These are phyloP conservation scores for Lepidochrysops patricia DNA, from an alignment of 2,888 invertebrate species.

Conservation along the genomic window DNA sequence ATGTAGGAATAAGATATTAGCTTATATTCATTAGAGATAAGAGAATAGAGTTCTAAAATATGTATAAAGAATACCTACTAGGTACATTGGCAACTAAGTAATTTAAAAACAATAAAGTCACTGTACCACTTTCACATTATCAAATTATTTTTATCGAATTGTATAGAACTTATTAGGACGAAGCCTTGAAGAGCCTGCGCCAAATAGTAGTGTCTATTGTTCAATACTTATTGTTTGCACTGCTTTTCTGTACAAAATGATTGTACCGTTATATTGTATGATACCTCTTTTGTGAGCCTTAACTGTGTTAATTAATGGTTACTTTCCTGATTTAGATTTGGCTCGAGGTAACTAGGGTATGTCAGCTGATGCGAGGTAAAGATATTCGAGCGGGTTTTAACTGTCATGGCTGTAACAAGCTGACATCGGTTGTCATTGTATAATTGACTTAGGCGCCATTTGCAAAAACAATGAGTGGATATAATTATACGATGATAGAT, in stretches of 20 bases:
- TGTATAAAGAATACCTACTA: too few species aligned
- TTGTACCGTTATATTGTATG: constrained; percentile 25
- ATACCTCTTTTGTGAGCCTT: constrained; percentile 39
- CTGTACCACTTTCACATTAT: constrained; percentile 6
- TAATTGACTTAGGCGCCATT: constrained; percentile 55
- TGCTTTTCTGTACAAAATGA: constrained; percentile 8
- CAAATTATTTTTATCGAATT: not conserved
- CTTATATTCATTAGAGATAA: too few species aligned
- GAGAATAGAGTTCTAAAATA: too few species aligned
- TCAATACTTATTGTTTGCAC: constrained; percentile 2
- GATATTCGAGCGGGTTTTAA: constrained; percentile 43
- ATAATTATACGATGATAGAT: constrained; percentile 25
- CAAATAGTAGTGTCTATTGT: not conserved
- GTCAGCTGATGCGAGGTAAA: constrained; percentile 34
- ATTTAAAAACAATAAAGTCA: not conserved
- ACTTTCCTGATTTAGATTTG: constrained; percentile 54
- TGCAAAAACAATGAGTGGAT: constrained; percentile 28
- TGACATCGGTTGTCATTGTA: constrained; percentile 49
- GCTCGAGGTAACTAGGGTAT: constrained; percentile 46
- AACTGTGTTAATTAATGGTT: constrained; percentile 62
- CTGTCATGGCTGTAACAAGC: constrained; percentile 31
- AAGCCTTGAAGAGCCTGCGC: not conserved
- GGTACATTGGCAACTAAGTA: too few species aligned
- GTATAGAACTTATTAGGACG: not conserved
- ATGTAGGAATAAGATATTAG: too few species aligned